These are phyloP conservation scores for Pseudomyrmex flavicornis DNA, from an alignment of 1,140 invertebrate genomes.

Conservation along the genomic window DNA sequence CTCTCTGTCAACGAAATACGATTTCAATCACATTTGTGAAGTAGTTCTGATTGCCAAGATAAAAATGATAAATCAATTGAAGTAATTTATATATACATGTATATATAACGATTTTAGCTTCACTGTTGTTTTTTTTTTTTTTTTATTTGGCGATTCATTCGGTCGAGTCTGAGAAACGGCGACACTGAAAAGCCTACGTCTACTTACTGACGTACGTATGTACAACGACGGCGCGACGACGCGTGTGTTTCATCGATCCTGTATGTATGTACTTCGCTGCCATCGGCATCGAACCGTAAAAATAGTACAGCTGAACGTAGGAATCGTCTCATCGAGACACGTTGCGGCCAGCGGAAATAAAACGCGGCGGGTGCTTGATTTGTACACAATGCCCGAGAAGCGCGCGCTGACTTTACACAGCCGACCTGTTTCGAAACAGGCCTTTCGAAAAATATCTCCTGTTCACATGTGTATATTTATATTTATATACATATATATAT, in stretches of 20 bases:
- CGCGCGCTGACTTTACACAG: not conserved
- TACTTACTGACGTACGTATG: conserved; percentile 12
- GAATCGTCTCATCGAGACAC: not conserved
- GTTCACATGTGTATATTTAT: not conserved
- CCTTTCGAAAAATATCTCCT: conserved; percentile 4
- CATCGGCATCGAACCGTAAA: conserved; percentile 20
- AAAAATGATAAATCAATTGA: too few species aligned
- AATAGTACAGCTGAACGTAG: conserved; percentile 3
- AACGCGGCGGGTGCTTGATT: conserved; percentile 3
- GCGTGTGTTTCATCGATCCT: conserved; percentile 20
- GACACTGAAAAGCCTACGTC: not conserved
- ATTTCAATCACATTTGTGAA: not conserved
- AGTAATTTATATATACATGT: too few species aligned
- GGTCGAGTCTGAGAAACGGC: not conserved
- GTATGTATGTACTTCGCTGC: not conserved
- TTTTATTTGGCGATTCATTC: not conserved
- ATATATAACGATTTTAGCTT: not conserved
- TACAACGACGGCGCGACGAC: too few species aligned
- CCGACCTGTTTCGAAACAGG: not conserved
- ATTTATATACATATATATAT: too few species aligned
- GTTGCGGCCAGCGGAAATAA: conserved; percentile 9
- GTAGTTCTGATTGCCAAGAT: too few species aligned
- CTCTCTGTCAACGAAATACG: not conserved
- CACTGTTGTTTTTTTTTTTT: not conserved
- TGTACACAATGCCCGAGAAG: conserved; percentile 14